These are phyloP conservation scores for Protosalanx chinensis DNA, from an alignment of 2,797 vertebrate genomes.

Conservation along the genomic window DNA sequence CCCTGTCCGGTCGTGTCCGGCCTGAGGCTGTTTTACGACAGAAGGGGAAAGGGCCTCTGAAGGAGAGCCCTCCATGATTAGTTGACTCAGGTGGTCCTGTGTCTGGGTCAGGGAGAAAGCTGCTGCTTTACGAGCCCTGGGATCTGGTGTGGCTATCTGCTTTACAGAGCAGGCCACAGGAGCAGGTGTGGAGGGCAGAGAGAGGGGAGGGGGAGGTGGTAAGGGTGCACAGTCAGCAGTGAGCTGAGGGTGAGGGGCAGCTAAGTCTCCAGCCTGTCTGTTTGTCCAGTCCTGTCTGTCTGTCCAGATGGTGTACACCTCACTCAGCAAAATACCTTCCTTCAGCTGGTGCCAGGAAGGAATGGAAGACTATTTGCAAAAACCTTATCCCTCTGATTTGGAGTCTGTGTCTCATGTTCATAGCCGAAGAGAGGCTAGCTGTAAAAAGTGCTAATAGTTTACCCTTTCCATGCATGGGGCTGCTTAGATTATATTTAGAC, in stretches of 20 bases:
- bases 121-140: slow-evolving; percentile 50
- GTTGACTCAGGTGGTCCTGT: slow-evolving; percentile 70
- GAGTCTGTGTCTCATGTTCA: not conserved
- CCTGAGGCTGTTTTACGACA: slow-evolving; percentile 52
- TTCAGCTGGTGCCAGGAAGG: not conserved
- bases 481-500: slow-evolving; percentile 51
- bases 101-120: slow-evolving; percentile 25
- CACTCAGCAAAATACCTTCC: slow-evolving; percentile 20
- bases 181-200: slow-evolving; percentile 31
- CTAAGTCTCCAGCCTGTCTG: slow-evolving; percentile 11
- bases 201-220: slow-evolving; percentile 6
- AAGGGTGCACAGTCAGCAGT: slow-evolving; percentile 47
- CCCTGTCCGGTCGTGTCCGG: not conserved
- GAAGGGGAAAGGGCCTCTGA: slow-evolving; percentile 46
- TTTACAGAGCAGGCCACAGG: slow-evolving; percentile 31
- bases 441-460: slow-evolving; percentile 3
- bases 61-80: slow-evolving; percentile 52
- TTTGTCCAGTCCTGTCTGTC: not conserved
- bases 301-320: slow-evolving; percentile 27
- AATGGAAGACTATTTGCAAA: not conserved
- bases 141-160: slow-evolving; percentile 40
- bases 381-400: not conserved
- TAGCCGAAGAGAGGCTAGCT: not conserved
- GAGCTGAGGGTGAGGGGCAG: slow-evolving; percentile 22
- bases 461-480: slow-evolving; percentile 14